Evolutionary conservation across 2,888 invertebrate genomes (phyloP), one percentile per base, ranked within the genome.

Genomic region (Idaea aversata): DNA sequence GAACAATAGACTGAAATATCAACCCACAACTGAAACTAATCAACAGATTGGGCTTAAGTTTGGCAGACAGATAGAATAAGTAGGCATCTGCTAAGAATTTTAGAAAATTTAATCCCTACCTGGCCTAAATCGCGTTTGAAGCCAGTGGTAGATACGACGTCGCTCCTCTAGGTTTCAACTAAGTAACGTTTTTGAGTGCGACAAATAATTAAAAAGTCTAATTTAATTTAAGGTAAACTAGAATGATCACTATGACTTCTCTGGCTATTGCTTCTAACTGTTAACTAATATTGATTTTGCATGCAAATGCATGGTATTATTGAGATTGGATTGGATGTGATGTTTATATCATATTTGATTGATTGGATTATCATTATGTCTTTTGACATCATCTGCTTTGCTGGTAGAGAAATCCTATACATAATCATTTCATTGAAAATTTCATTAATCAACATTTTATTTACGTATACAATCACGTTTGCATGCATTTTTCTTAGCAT

Each of bases 381-480:
- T 57, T 59, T 60, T 60, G n/a, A 47, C 13, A n/a, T 47, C 69
- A 57, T 61, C 57, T 67, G 73, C 74, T 75, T 72, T 65, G 74
- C 74, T 72, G 63, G 64, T 72, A 72, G 71, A 47, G 47, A 47
- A 10, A 13, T 13, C 13, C 10, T 7, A 10, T 7, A 47, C 6
- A 10, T 47, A 13, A 47, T 47, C 47, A 47, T 10, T 15, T 65
- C 61, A 68, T 68, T 69, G 62, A 67, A 64, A 63, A 34, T 61
- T 61, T 61, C 63, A 66, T 61, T 57, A 34, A 61, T 34, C 57
- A 57, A 47, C 10, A 34, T 16, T 47, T 47, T 47, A 13, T 10
- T 34, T 57, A 61, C 67, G 69, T 68, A 25, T 2, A 25, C 25
- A 25, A 25, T 25, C 25, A 15, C 36, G 36, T 61, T 60, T 25